Conservation (phyloP, 2,797 vertebrate genomes). For the Apodemus agrarius region DNA sequence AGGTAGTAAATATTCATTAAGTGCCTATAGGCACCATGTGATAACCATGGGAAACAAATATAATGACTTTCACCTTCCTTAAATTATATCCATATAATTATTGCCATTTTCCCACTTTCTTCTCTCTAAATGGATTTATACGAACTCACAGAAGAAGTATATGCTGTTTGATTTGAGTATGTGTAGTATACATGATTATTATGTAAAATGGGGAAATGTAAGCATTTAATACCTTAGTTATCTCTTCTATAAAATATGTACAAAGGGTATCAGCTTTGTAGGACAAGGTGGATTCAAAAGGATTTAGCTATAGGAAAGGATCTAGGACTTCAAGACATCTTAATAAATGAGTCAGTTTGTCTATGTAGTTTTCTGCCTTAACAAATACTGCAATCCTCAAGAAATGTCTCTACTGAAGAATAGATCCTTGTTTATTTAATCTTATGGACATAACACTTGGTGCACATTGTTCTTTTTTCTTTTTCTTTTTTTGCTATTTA, state of each 20-base stretch:
- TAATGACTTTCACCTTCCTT: background rate
- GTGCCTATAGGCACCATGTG: fast-evolving
- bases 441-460: background rate
- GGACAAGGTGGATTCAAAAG: background rate
- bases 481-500: too few relatives aligned
- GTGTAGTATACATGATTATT: background rate
- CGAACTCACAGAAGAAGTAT: background rate
- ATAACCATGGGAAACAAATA: background rate
- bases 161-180: background rate
- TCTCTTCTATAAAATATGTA: background rate
- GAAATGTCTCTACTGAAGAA: background rate
- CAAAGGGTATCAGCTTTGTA: background rate
- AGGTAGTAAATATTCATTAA: background rate
- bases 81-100: background rate
- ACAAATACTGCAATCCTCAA: background rate
- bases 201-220: background rate
- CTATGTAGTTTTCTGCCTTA: background rate
- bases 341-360: background rate
- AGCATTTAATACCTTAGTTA: background rate
- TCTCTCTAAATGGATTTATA: background rate
- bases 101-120: background rate
- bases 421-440: background rate
- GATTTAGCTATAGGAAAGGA: background rate
- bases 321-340: background rate
- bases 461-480: background rate